A percentile compares a stretch with the other conserved stretches of the same genome.
phyloP scores from a whole-genome alignment of 2,888 invertebrate species.

The Ormyrus pomaceus region DNA sequence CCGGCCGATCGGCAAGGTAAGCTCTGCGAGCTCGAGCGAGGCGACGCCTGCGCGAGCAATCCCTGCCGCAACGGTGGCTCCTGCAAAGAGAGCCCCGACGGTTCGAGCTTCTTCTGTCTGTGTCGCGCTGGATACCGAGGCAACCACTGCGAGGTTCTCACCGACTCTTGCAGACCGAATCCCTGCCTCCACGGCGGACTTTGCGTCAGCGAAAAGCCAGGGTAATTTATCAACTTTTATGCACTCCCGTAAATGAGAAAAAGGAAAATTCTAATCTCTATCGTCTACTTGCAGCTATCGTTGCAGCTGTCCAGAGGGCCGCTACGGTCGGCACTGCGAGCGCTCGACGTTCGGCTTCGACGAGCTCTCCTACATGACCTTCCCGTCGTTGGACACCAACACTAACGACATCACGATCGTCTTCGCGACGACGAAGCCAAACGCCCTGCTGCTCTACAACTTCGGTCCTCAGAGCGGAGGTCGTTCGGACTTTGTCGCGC shows the following conservation, averaged over 20 bases:
- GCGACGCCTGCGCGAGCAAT: slow-evolving; percentile 89
- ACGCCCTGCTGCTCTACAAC: slow-evolving; percentile 93
- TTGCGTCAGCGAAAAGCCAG: slow-evolving; percentile 92
- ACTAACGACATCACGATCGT: slow-evolving; percentile 94
- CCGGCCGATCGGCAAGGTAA: slow-evolving; percentile 87
- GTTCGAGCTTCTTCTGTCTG: slow-evolving; percentile 92
- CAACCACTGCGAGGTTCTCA: slow-evolving; percentile 90
- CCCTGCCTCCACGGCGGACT: slow-evolving; percentile 94
- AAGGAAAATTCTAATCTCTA: not conserved
- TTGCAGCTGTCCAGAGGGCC: slow-evolving; percentile 88
- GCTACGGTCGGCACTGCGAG: slow-evolving; percentile 94
- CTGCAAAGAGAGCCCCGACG: slow-evolving; percentile 91
- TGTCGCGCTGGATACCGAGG: slow-evolving; percentile 95
- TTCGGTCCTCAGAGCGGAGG: slow-evolving; percentile 92
- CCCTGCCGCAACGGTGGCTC: slow-evolving; percentile 95
- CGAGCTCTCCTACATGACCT: slow-evolving; percentile 92
- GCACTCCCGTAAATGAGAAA: not conserved
- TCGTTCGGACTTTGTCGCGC: slow-evolving; percentile 93
- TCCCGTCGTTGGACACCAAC: slow-evolving; percentile 89
- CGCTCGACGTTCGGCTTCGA: slow-evolving; percentile 92
- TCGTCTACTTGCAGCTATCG: slow-evolving; percentile 64
- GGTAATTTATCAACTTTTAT: slow-evolving; percentile 78
- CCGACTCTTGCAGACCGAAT: slow-evolving; percentile 93
- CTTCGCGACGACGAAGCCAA: slow-evolving; percentile 91
- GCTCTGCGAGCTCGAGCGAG: slow-evolving; percentile 88